phyloP scores from a whole-genome alignment of 2,113 vertebrate species.

The Cervus canadensis region DNA sequence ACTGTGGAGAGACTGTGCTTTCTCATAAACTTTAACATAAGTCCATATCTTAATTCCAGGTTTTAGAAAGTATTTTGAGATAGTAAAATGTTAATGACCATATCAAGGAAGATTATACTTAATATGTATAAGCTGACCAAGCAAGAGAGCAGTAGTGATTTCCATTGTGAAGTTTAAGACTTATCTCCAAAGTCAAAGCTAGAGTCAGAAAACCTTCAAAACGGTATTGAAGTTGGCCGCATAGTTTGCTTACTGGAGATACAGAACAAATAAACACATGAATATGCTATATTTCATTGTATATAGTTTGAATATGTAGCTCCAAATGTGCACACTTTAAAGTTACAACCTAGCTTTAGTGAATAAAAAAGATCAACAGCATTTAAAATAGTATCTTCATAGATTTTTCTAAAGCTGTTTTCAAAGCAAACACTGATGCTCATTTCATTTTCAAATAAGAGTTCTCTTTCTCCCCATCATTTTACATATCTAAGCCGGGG shows the following conservation, averaged over 20 bases:
- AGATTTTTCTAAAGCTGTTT: background rate
- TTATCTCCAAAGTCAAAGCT: background rate
- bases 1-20: background rate
- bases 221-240: background rate
- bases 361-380: background rate
- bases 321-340: background rate
- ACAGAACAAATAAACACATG: background rate
- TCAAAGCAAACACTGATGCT: background rate
- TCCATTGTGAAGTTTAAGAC: background rate
- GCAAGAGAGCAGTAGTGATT: background rate
- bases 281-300: background rate
- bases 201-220: background rate
- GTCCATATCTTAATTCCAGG: background rate
- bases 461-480: background rate
- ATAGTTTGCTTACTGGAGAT: background rate
- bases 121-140: background rate
- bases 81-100: background rate
- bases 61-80: background rate
- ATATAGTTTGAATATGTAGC: background rate
- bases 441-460: background rate
- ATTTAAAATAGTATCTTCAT: background rate
- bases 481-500: background rate
- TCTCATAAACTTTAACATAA: background rate
- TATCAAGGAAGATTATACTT: background rate
- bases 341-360: background rate